Base-by-base conservation (phyloP, 2,797 vertebrate species). In the Adrianichthys oophorus region DNA sequence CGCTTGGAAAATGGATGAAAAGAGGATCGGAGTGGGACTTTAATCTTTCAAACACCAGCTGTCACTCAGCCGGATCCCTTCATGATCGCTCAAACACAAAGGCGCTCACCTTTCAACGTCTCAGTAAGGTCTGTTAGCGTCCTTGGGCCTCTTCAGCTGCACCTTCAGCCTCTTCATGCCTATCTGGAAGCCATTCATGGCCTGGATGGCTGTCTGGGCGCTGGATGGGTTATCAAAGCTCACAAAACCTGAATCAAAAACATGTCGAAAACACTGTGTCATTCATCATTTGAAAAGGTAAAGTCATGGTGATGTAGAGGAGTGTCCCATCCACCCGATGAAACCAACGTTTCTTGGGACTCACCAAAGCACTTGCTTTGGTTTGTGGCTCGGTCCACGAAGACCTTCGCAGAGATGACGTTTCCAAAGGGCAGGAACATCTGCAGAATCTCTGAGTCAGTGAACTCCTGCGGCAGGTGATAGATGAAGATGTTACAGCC, bases 131-230 rank as follows among this genome's bases (percentile, higher is more conserved):
- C 96, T 93, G 90, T 97, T 98, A 86, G 97, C 96, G 40, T 98
- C 97, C 92, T 98, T 98, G 51, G 97, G 96, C 91, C 97, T 91
- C 91, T 98, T 98, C 85, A 98, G 93, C 92, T 98, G 96, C 78
- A 98, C 97, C 92, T 98, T 98, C 90, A 98, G 95, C 88, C 96
- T 94, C 93, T 98, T 98, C 97, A 98, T 98, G 87, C 97, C 97
- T 29, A 98, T 98, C 85, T 98, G 96, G 91, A 98, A 98, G 87
- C 97, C 97, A 65, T 98, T 98, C 97, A 98, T 98, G 88, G 96
- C 94, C 86, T 98, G 97, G 87, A 98, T 98, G 91, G 97, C 97
- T n/a, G 96, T 95, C 93, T 98, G 97, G 83, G 97, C 96, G 48
- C 96, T 98, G 78, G 95, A 93, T 0, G 96, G 96, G 93, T 98